phyloP scores from a whole-genome alignment of 1,140 invertebrate genomes.

The Dendroctonus ponderosae region DNA sequence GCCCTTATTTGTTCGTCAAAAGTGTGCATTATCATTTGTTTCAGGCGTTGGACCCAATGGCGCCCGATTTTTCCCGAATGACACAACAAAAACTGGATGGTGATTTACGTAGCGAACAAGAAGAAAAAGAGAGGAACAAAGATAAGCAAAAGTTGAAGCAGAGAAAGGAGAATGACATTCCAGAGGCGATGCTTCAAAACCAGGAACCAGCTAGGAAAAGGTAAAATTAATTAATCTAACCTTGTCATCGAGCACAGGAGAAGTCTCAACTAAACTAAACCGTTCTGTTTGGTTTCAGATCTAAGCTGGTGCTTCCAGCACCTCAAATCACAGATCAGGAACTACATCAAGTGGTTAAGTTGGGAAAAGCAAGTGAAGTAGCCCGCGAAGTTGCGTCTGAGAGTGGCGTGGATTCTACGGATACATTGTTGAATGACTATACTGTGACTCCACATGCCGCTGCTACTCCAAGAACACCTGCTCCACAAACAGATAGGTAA shows the following conservation, averaged over 20 bases:
- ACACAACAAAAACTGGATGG: constrained; percentile 92
- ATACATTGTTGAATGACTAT: constrained; percentile 89
- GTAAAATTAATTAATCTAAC: neutral
- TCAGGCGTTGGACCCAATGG: constrained; percentile 72
- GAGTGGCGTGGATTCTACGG: constrained; percentile 75
- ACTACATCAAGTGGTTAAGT: constrained; percentile 91
- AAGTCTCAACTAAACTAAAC: no score
- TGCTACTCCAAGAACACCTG: constrained; percentile 85
- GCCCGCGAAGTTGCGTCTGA: constrained; percentile 89
- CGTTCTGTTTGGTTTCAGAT: constrained; percentile 46
- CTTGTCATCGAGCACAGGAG: neutral
- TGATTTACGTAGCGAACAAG: constrained; percentile 83
- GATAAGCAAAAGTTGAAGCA: constrained; percentile 93
- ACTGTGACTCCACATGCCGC: constrained; percentile 75
- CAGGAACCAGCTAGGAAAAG: constrained; percentile 90
- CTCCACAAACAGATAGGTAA: constrained; percentile 63
- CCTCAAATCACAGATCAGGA: constrained; percentile 97
- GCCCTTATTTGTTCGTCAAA: no score
- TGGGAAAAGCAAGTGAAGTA: constrained; percentile 92
- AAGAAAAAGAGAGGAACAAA: constrained; percentile 84
- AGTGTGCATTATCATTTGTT: no score
- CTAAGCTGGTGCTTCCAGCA: constrained; percentile 92
- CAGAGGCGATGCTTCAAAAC: constrained; percentile 84
- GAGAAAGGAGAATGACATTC: constrained; percentile 94
- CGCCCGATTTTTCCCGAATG: constrained; percentile 85